Percentiles rank a stretch among this genome's conserved stretches.
These are phyloP conservation scores for Danaus melanippus DNA, from an alignment of 1,140 invertebrate species.

Conservation along the genomic window DNA sequence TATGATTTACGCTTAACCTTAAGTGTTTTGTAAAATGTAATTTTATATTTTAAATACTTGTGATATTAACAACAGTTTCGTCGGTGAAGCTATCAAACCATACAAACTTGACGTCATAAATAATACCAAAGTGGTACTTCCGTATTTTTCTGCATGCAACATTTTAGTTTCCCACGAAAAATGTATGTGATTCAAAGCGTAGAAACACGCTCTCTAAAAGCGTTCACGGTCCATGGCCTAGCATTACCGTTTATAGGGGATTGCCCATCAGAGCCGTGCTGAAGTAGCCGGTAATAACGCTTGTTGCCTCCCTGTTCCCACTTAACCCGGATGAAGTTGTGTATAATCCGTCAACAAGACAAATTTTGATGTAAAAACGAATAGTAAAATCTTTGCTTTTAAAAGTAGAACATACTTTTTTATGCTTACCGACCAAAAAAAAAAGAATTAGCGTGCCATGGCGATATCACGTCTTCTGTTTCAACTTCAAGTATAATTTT, in stretches of 20 bases:
- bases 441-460: too few species aligned
- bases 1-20: slow-evolving; percentile 7
- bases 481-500: too few species aligned
- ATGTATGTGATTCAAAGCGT: slow-evolving; percentile 15
- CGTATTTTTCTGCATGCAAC: too few species aligned
- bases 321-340: slow-evolving; percentile 23
- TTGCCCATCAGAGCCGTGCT: slow-evolving; percentile 20
- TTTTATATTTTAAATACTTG: too few species aligned
- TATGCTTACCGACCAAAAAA: background rate
- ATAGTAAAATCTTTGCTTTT: slow-evolving; percentile 6
- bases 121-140: too few species aligned
- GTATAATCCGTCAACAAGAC: slow-evolving; percentile 19
- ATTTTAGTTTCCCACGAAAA: slow-evolving; percentile 11
- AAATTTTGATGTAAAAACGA: slow-evolving; percentile 8
- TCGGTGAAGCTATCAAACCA: too few species aligned
- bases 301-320: slow-evolving; percentile 23
- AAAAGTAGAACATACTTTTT: slow-evolving; percentile 3
- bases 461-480: too few species aligned
- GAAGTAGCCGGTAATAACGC: slow-evolving; percentile 25
- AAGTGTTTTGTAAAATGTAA: too few species aligned
- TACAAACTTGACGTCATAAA: too few species aligned
- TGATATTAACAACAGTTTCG: too few species aligned
- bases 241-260: slow-evolving; percentile 24
- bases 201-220: slow-evolving; percentile 20
- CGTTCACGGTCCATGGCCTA: slow-evolving; percentile 20